Evolutionary conservation across 2,888 invertebrate genomes (phyloP), one percentile per base, ranked within the genome.

Genomic region (Andrena hattorfiana): DNA sequence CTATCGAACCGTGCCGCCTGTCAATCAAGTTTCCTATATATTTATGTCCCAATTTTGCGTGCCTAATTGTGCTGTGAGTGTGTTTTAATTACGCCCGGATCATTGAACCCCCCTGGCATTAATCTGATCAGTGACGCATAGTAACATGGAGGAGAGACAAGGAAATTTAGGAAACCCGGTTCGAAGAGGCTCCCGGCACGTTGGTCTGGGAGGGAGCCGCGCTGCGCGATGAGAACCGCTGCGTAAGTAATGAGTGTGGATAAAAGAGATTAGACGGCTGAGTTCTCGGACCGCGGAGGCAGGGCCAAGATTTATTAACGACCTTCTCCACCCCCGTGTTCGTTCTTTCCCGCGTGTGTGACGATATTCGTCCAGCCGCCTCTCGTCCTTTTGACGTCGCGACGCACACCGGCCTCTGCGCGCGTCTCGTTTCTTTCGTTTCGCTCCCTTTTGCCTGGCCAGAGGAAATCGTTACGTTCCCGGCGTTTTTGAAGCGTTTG

Each of bases 191-290:
- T 26, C 1, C 23, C 20, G 56, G 20, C 20, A 20, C 20, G 8
- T 51, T 51, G 51, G n/a, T 51, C 51, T 20, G 51, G 68, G 67
- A 13, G 26, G 54, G 26, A 16, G 0, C 30, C 63, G 42, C 8
- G 49, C 48, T 23, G 13, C 10, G 7, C 35, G n/a, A 69, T 88
- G 91, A 91, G 90, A 89, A 85, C 86, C 90, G 32, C 90, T 90
- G 91, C 73, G 83, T 89, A 86, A 89, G 90, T 90, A 91, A 91
- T 86, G 90, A 90, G 89, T 90, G 90, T 91, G 90, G 90, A 92
- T 92, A 92, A 91, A 92, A 87, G 89, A 90, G 91, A 92, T 92
- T 92, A 92, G 90, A 89, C 85, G 91, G 87, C 84, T 88, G 89
- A 91, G 87, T 88, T 90, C 89, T 86, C 79, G 69, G 79, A 87